Conservation (phyloP, 2,797 vertebrate genomes). For the Nyctibius grandis region DNA sequence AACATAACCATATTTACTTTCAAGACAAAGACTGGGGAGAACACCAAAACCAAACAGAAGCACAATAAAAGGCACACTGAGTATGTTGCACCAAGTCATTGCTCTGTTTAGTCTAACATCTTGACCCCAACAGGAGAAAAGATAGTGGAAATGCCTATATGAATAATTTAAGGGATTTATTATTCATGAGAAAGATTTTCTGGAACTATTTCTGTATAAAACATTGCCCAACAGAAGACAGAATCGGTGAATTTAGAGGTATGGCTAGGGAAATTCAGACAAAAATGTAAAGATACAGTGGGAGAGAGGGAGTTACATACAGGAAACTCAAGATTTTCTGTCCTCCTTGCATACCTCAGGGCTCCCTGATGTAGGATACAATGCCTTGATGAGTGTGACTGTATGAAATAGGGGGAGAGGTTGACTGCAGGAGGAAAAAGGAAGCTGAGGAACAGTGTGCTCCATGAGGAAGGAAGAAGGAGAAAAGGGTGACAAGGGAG, state of each 20-base stretch:
- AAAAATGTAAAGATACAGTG: neutral
- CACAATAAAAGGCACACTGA: neutral
- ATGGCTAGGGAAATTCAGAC: neutral
- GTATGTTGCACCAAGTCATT: neutral
- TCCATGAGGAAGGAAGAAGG: neutral
- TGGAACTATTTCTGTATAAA: neutral
- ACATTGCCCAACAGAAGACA: neutral
- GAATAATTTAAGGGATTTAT: conserved; percentile 17
- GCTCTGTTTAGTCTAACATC: neutral
- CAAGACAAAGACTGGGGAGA: neutral
- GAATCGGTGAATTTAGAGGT: neutral
- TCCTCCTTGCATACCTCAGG: neutral
- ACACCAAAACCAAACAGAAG: neutral
- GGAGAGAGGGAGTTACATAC: neutral
- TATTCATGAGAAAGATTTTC: conserved; percentile 5
- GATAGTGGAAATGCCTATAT: neutral
- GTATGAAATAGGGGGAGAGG: neutral
- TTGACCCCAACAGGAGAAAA: conserved; percentile 14
- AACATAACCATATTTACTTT: neutral
- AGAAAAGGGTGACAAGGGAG: neutral
- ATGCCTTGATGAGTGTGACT: neutral
- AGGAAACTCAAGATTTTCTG: neutral
- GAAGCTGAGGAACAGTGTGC: neutral
- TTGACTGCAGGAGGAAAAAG: neutral
- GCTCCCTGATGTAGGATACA: neutral